Conservation (phyloP, 2,888 invertebrate species). For the Catonia carolina region DNA sequence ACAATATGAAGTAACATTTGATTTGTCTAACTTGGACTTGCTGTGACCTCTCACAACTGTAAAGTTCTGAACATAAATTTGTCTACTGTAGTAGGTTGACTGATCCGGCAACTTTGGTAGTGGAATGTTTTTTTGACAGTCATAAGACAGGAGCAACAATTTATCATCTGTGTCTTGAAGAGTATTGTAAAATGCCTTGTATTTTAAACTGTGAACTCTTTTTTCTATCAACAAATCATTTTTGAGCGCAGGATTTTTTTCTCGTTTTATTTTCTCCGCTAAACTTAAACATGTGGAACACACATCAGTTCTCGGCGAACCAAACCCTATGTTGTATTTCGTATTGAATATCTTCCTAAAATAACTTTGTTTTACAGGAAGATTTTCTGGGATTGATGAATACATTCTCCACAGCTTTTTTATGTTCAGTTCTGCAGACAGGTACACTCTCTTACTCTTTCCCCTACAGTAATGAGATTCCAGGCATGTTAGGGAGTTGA, state of each 20-base stretch:
- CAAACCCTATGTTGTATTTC: neutral
- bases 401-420: neutral
- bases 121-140: constrained; percentile 17
- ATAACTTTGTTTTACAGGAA: neutral
- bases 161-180: constrained; percentile 1
- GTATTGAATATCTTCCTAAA: neutral
- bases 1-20: too few species aligned
- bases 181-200: too few species aligned
- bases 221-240: constrained; percentile 1
- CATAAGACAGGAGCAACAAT: too few species aligned
- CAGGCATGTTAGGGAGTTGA: neutral
- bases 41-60: too few species aligned
- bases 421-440: neutral
- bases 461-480: neutral
- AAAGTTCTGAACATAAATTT: too few species aligned
- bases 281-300: neutral
- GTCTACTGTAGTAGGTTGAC: too few species aligned
- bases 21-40: too few species aligned
- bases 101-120: too few species aligned
- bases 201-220: constrained; percentile 6
- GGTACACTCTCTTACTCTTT: neutral
- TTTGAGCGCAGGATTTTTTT: neutral
- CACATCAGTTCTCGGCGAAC: neutral
- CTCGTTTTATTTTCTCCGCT: neutral
- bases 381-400: neutral